Base-by-base conservation (phyloP, 37 sponge, comb jelly and placozoan genomes). In the Ephydatia muelleri region DNA sequence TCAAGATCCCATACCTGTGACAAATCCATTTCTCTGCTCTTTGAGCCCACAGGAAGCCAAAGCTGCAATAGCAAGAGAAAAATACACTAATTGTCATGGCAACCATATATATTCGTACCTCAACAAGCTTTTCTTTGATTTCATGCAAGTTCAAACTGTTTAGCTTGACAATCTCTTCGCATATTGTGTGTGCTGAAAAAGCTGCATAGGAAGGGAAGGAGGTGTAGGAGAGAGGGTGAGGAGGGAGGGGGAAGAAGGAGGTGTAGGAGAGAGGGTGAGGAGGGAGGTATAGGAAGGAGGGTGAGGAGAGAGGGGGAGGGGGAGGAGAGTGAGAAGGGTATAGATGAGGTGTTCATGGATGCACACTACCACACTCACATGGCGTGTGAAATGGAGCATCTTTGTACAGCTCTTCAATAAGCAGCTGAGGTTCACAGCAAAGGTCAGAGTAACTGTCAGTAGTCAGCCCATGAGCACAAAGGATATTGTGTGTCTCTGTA, bases 111-210 rank as follows among this genome's bases (percentile, higher is more conserved):
- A 68, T 38, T 16, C 25, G 49, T 78, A 85, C 86, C 70, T 85
- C 86, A 79, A 34, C 31, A 29, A 85, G 86, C n/a, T 85, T 79
- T 9, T 48, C n/a, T 26, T 36, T 68, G 70, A 85, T 78, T 65
- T 85, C 79, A 11, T 85, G 40, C 39, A 85, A 38, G 19, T 32
- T 85, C 37, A 85, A 29, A 49, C 48, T 71, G 38, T 77, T 68
- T 38, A 85, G 5, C 29, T 71, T 43, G 48, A 80, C 86, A 36
- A 85, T 70, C 64, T 85, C 34, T 19, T 57, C 64, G 22, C 80
- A 71, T n/a, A 85, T 34, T 37, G 70, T 29, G 65, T 85, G 86
- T 22, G 72, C 33, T 37, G 79, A 72, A 8, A 37, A 64, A 27
- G 25, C 86, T 85, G 67, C 3, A n/a, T n/a, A n/a, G 39, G 11